These are phyloP conservation scores for Microtus oregoni DNA, from an alignment of 2,113 vertebrate genomes.

Conservation along the genomic window DNA sequence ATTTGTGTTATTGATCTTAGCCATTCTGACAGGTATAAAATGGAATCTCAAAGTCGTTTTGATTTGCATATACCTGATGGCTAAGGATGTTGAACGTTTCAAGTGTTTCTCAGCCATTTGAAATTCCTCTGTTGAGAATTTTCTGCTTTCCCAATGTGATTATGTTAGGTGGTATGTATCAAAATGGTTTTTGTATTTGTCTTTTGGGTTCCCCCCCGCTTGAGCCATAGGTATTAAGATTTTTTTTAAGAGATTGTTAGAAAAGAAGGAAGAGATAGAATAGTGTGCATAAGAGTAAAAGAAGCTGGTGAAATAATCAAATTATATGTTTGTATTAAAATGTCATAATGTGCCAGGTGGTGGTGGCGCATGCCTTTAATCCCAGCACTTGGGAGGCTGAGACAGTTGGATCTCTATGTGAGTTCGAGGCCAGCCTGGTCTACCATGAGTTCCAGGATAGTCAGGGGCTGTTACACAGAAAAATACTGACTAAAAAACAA, in stretches of 20 bases:
- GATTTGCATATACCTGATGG: background rate
- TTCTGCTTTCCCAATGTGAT: background rate
- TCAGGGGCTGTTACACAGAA: background rate
- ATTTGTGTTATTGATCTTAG: background rate
- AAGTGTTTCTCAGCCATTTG: background rate
- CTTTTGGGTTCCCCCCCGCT: constrained; percentile 7
- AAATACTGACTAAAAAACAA: background rate
- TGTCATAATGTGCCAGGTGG: background rate
- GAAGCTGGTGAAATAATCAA: background rate
- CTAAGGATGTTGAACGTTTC: background rate
- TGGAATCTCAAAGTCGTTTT: background rate
- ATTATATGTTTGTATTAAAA: background rate
- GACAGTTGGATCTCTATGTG: background rate
- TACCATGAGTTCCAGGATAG: background rate
- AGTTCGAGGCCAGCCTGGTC: background rate
- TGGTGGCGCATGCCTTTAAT: background rate
- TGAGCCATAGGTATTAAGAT: background rate
- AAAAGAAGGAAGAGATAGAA: background rate
- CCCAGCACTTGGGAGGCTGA: background rate
- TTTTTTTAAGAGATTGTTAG: background rate
- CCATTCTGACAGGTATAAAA: background rate
- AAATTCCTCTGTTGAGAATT: background rate
- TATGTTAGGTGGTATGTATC: background rate
- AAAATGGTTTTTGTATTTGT: background rate
- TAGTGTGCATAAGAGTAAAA: background rate